Percentiles rank a stretch among this genome's conserved stretches.
Conservation (phyloP, 2,888 invertebrate species). For the Stegophylla sp. region DNA sequence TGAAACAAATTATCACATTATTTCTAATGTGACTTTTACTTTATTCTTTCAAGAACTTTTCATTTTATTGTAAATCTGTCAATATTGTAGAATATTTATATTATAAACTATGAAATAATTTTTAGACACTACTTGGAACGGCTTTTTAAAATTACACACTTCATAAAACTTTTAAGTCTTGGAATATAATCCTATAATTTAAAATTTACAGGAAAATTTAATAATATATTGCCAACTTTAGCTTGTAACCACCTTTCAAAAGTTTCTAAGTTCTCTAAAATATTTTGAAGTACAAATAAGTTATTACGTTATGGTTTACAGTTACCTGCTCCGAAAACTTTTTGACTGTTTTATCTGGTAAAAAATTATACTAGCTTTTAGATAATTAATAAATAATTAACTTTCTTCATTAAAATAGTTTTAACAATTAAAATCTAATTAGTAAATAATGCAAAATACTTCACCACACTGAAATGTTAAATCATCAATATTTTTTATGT, state of each 20-base stretch:
- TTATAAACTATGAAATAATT: too few species aligned
- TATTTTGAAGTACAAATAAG: background rate
- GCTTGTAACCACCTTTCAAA: constrained; percentile 9
- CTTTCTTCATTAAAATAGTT: background rate
- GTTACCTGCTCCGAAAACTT: background rate
- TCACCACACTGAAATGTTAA: background rate
- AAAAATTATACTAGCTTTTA: constrained; percentile 8
- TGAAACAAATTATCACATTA: background rate
- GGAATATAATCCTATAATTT: background rate
- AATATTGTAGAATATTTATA: too few species aligned
- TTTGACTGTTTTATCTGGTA: background rate
- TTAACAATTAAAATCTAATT: background rate
- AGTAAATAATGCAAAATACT: background rate
- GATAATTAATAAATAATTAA: constrained; percentile 9
- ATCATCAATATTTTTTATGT: background rate
- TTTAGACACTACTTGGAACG: too few species aligned
- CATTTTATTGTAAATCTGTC: background rate
- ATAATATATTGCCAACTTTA: constrained; percentile 18
- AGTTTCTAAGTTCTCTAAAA: constrained; percentile 3
- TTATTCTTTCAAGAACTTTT: background rate
- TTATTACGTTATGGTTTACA: background rate
- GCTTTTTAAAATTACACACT: background rate
- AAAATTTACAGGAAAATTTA: constrained; percentile 21
- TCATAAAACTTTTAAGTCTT: constrained; percentile 20
- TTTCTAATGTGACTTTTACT: background rate